Conservation (phyloP, 2,113 vertebrate species). For the Chroicocephalus ridibundus region DNA sequence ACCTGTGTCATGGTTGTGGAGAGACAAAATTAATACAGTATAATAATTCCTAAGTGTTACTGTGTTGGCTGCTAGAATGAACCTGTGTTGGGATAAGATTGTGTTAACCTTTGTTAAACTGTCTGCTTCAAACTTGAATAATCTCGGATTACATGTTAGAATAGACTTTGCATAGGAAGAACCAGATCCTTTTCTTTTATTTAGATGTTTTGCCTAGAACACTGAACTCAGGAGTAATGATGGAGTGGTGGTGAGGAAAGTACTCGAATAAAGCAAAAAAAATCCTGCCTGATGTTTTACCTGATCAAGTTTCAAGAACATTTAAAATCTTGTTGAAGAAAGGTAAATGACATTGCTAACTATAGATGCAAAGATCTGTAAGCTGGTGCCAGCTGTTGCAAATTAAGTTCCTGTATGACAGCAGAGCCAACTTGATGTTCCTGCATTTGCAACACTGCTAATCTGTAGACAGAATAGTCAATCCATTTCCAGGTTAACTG, state of each 20-base stretch:
- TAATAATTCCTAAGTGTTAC: background rate
- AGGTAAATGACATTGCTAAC: background rate
- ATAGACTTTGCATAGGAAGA: background rate
- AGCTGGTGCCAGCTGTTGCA: background rate
- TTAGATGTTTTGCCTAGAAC: background rate
- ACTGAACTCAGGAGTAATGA: accelerated
- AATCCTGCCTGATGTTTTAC: background rate
- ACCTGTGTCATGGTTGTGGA: background rate
- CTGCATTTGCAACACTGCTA: background rate
- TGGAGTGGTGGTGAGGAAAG: background rate
- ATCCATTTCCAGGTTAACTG: background rate
- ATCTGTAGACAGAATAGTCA: background rate
- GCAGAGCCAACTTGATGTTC: constrained; percentile 16
- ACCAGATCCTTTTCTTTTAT: accelerated
- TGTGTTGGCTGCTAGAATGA: background rate
- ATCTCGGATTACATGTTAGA: background rate
- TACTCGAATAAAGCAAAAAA: background rate
- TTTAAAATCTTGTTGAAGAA: background rate
- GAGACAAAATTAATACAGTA: background rate
- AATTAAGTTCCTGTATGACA: background rate
- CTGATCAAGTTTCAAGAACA: background rate
- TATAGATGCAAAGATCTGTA: background rate
- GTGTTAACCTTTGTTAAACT: background rate
- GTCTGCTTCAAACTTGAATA: background rate
- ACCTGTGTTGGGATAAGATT: background rate